A percentile compares a stretch with the other conserved stretches of the same genome.
phyloP scores from a whole-genome alignment of 2,888 invertebrate species.

The Hesperia comma region DNA sequence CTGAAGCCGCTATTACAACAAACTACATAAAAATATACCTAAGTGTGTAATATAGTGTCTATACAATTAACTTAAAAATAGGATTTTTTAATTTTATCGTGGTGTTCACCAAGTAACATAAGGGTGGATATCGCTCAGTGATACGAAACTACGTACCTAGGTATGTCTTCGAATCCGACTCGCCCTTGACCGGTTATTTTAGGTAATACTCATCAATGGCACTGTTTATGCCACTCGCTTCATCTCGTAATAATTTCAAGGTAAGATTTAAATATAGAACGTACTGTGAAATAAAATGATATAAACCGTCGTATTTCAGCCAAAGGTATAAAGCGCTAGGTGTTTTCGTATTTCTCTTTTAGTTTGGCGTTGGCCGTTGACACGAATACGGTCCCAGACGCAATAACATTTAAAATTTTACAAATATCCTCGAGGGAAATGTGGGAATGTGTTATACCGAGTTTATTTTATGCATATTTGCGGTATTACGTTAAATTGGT shows the following conservation, averaged over 20 bases:
- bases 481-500: too few species aligned
- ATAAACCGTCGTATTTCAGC: conserved; percentile 18
- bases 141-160: too few species aligned
- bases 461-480: conserved; percentile 7
- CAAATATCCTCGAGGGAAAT: conserved; percentile 28
- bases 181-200: too few species aligned
- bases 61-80: too few species aligned
- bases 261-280: conserved; percentile 5
- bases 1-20: too few species aligned
- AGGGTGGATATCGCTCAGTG: too few species aligned
- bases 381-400: conserved; percentile 26
- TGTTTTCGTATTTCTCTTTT: conserved; percentile 26
- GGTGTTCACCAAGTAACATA: too few species aligned
- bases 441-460: conserved; percentile 15
- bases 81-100: too few species aligned
- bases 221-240: conserved; percentile 14
- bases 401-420: conserved; percentile 34
- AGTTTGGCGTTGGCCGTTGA: conserved; percentile 21
- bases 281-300: conserved; percentile 19
- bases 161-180: too few species aligned
- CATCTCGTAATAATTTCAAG: conserved; percentile 4
- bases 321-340: conserved; percentile 19
- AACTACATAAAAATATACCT: too few species aligned
- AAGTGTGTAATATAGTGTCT: too few species aligned
- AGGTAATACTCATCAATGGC: too few species aligned